Evolutionary conservation across 2,113 vertebrate genomes (phyloP), one percentile per base, ranked within the genome.

Genomic region (Gallinago media): DNA sequence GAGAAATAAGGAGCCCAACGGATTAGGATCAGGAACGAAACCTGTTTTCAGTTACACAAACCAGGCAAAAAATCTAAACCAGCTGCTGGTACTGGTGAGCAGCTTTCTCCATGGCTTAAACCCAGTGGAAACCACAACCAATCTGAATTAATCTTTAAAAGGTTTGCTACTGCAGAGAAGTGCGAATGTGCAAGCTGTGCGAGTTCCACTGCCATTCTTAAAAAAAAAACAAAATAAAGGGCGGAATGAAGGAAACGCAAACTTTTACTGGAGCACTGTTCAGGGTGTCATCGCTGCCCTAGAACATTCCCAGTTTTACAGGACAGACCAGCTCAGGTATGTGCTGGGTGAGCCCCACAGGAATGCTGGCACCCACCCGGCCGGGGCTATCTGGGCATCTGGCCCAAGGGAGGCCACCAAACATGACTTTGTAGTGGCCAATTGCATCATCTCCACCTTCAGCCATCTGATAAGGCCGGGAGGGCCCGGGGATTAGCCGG

Each of bases 401-500:
- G 29, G 46, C 85, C 61, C 61, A 91, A 66, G 85, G 92, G 40
- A 78, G 68, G 81, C 62, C 63, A 66, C 90, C 71, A 92, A 95
- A 83, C 94, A 83, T 77, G 94, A 95, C 80, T 95, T 92, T 94
- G 95, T 93, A 98, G 97, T 92, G 96, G 72, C 94, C 88, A 93
- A 71, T 52, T 63, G 95, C 93, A 94, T 96, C 98, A 98, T 98
- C 98, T 96, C 59, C 52, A 83, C 96, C 94, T 97, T 95, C 95
- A 86, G 97, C 97, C 92, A 97, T 97, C 96, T 87, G 97, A 98
- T 97, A 93, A 98, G 8, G 15, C 6, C 1, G 47, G 88, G 74
- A 82, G 91, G 85, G 88, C 88, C 18, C 34, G 31, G 87, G 97
- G 95, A 95, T 98, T 97, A 98, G 75, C 86, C 47, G 7, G 20